Evolutionary conservation across 2,113 vertebrate species (phyloP).

Genomic region (Reinhardtius hippoglossoides): DNA sequence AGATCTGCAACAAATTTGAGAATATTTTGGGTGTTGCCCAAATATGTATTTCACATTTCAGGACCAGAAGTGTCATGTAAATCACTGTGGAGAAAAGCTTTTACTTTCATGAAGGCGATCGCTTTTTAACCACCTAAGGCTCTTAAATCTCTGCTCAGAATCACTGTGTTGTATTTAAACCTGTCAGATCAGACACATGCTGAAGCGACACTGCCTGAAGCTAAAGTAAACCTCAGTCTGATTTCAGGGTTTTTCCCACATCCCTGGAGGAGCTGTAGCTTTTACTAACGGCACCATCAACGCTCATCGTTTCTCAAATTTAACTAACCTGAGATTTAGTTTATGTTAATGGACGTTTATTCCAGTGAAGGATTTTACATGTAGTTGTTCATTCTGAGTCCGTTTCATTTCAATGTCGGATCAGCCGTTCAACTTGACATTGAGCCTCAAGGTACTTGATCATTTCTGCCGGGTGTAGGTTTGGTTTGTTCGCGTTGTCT

Average conservation of each 20-base stretch:
- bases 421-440: background rate
- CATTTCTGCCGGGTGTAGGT: background rate
- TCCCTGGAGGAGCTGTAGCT: background rate
- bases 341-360: background rate
- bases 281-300: no score
- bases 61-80: constrained; percentile 15
- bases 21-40: constrained; percentile 18
- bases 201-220: no score
- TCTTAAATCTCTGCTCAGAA: constrained; percentile 34
- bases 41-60: background rate
- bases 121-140: constrained; percentile 42
- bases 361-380: constrained; percentile 7
- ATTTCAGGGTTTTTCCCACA: no score
- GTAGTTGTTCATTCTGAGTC: constrained; percentile 4
- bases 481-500: background rate
- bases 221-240: no score
- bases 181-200: background rate
- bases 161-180: background rate
- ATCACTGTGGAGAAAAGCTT: constrained; percentile 7
- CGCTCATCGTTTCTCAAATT: no score
- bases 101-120: constrained; percentile 46
- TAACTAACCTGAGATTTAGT: background rate
- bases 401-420: constrained; percentile 23
- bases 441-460: background rate
- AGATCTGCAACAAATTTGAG: background rate